phyloP scores from a whole-genome alignment of 2,797 vertebrate species.

The Rallus crepitans region DNA sequence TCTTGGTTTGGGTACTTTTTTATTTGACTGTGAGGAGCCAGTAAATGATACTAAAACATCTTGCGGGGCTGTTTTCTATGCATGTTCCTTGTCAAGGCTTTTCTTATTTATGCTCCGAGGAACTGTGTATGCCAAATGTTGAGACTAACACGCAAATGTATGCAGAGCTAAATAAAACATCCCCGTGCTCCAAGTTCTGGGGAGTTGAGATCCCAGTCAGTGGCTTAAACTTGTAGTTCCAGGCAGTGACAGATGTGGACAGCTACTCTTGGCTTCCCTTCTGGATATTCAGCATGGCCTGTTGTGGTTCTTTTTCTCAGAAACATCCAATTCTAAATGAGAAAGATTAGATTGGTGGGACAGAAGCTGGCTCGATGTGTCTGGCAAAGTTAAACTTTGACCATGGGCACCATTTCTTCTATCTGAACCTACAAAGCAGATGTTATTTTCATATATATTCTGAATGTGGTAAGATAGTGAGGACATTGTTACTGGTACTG shows the following conservation, averaged over 20 bases:
- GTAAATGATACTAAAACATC: background rate
- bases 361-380: background rate
- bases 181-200: background rate
- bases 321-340: background rate
- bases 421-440: background rate
- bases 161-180: background rate
- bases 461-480: background rate
- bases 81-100: constrained; percentile 16
- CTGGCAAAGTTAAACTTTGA: background rate
- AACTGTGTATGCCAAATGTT: background rate
- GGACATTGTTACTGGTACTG: background rate
- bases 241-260: background rate
- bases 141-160: background rate
- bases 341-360: background rate
- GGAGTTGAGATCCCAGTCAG: background rate
- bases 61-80: background rate
- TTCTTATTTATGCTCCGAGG: background rate
- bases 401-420: accelerated
- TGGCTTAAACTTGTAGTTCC: background rate
- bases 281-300: background rate
- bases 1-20: background rate
- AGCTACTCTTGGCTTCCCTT: background rate
- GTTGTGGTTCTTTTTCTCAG: accelerated
- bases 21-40: background rate
- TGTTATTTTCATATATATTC: background rate